These are phyloP conservation scores for Galeruca laticollis DNA, from an alignment of 2,888 invertebrate genomes.

Conservation along the genomic window DNA sequence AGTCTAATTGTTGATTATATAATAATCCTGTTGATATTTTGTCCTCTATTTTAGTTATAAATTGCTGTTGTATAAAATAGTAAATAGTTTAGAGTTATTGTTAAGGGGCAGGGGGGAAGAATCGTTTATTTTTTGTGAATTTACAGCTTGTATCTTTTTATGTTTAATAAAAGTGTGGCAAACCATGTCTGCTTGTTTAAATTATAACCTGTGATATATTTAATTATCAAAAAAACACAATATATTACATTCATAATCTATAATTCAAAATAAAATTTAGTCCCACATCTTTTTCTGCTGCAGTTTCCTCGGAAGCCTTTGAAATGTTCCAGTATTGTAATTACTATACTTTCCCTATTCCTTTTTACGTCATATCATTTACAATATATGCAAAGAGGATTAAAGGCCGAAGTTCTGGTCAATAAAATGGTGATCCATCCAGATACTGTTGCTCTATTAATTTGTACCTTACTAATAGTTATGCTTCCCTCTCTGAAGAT, in stretches of 20 bases:
- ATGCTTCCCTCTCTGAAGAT: too few species aligned
- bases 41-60: slow-evolving; percentile 8
- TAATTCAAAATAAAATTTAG: not conserved
- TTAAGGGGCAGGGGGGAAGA: slow-evolving; percentile 31
- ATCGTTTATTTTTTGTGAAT: slow-evolving; percentile 46
- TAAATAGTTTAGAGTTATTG: slow-evolving; percentile 38
- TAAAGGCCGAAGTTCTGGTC: too few species aligned
- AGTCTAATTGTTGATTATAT: not conserved
- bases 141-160: slow-evolving; percentile 49
- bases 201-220: slow-evolving; percentile 2
- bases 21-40: slow-evolving; percentile 3
- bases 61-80: slow-evolving; percentile 37
- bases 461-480: too few species aligned
- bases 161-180: slow-evolving; percentile 44
- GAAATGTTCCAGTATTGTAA: too few species aligned
- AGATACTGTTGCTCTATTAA: too few species aligned
- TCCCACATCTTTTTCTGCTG: too few species aligned
- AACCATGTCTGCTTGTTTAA: slow-evolving; percentile 22
- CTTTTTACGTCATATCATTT: too few species aligned
- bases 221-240: not conserved
- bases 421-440: not conserved
- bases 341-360: too few species aligned
- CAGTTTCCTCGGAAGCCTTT: too few species aligned
- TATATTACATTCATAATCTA: not conserved
- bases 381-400: too few species aligned